A percentile compares a stretch with the other conserved stretches of the same genome.
These are phyloP conservation scores for Chloroceryle amazona DNA, from an alignment of 2,797 vertebrate species.

Conservation along the genomic window DNA sequence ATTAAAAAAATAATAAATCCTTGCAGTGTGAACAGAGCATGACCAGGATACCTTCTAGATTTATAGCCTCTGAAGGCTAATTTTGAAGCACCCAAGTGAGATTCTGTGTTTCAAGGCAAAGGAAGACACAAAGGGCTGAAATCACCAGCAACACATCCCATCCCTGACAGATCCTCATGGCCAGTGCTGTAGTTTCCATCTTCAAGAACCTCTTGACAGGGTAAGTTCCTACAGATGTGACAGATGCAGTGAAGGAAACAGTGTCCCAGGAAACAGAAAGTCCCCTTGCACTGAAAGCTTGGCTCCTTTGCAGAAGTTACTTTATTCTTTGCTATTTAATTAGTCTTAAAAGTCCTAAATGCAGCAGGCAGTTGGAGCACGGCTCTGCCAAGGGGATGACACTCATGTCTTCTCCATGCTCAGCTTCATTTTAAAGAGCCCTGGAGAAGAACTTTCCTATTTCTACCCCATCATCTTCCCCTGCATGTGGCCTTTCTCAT, in stretches of 20 bases:
- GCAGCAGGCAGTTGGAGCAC: not conserved
- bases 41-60: not conserved
- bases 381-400: not conserved
- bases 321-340: not conserved
- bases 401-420: not conserved
- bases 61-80: not conserved
- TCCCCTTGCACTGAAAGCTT: not conserved
- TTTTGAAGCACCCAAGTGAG: not conserved
- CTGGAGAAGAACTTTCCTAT: not conserved
- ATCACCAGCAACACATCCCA: not conserved
- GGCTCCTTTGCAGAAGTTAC: not conserved
- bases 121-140: not conserved
- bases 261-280: no score
- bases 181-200: not conserved
- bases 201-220: not conserved
- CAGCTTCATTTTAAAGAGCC: slow-evolving; percentile 1
- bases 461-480: not conserved
- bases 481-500: not conserved
- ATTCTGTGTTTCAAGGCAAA: not conserved
- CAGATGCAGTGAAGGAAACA: not conserved
- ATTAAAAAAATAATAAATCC: not conserved
- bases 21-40: not conserved
- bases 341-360: not conserved
- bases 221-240: not conserved
- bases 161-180: not conserved